phyloP scores from a whole-genome alignment of 1,140 invertebrate species.

The Drosophila watanabei region DNA sequence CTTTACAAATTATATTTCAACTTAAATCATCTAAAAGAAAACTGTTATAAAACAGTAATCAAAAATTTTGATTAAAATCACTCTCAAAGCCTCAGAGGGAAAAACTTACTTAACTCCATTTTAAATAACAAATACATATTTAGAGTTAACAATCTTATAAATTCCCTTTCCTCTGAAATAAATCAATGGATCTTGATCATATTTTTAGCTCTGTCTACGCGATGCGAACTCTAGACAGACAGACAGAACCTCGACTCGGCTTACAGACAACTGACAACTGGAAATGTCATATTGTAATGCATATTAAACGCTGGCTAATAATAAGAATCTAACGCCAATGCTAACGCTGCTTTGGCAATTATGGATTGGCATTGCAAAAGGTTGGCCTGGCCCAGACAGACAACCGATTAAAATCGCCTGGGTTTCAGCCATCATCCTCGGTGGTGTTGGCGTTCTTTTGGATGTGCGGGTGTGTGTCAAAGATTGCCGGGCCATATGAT shows the following conservation, averaged over 20 bases:
- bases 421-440: constrained; percentile 32
- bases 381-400: constrained; percentile 62
- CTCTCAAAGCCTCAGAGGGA: too few species aligned
- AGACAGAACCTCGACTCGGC: constrained; percentile 19
- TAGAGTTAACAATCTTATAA: not conserved
- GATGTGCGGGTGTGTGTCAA: constrained; percentile 69
- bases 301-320: constrained; percentile 74
- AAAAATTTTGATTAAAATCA: too few species aligned
- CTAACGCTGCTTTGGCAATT: constrained; percentile 49
- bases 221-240: constrained; percentile 13
- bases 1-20: not conserved
- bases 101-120: too few species aligned
- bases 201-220: constrained; percentile 58
- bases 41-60: not conserved
- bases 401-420: constrained; percentile 41
- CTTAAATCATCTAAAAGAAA: too few species aligned
- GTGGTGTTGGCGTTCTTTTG: constrained; percentile 49
- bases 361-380: constrained; percentile 62
- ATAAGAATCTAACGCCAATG: constrained; percentile 66
- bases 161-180: not conserved
- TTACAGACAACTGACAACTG: constrained; percentile 45
- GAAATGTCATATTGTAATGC: constrained; percentile 69
- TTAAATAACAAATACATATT: too few species aligned
- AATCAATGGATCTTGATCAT: constrained; percentile 9
- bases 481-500: constrained; percentile 54